Evolutionary conservation across 2,888 invertebrate genomes (phyloP).

Genomic region (Trissonchulus latispiculum): DNA sequence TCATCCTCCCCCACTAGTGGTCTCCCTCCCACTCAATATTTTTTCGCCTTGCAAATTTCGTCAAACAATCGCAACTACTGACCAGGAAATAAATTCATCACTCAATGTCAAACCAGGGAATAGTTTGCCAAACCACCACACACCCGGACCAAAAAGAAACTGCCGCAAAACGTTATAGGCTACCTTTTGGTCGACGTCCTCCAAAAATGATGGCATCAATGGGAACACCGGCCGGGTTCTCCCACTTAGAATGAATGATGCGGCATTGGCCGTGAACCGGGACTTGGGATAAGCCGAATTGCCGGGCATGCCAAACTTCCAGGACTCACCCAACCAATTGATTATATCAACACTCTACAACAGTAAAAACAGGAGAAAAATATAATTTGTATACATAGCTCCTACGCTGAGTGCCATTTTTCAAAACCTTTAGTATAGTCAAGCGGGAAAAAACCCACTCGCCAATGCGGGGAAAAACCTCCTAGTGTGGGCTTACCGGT

Average conservation of each 20-base stretch:
- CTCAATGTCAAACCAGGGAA: no score
- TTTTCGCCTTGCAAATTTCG: no score
- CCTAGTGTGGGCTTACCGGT: no score
- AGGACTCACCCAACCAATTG: constrained; percentile 60
- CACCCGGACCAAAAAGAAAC: not conserved
- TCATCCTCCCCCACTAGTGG: no score
- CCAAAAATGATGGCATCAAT: constrained; percentile 94
- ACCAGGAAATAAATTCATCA: no score
- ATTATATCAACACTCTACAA: constrained; percentile 34
- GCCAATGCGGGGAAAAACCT: no score
- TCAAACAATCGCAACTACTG: no score
- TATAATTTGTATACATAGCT: constrained; percentile 29
- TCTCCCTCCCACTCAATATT: no score
- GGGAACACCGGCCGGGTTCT: constrained; percentile 82
- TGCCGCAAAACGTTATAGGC: not conserved
- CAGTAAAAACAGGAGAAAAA: no score
- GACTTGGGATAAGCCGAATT: constrained; percentile 91
- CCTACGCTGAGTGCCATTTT: constrained; percentile 29
- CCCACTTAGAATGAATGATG: constrained; percentile 81
- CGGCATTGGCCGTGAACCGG: constrained; percentile 91
- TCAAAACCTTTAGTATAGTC: no score
- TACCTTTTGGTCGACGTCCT: constrained; percentile 77
- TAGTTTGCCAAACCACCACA: not conserved
- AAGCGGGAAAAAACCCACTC: no score
- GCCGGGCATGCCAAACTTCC: constrained; percentile 46